Base-by-base conservation (phyloP, 2,113 vertebrate species). In the Anser brachyrhynchus region DNA sequence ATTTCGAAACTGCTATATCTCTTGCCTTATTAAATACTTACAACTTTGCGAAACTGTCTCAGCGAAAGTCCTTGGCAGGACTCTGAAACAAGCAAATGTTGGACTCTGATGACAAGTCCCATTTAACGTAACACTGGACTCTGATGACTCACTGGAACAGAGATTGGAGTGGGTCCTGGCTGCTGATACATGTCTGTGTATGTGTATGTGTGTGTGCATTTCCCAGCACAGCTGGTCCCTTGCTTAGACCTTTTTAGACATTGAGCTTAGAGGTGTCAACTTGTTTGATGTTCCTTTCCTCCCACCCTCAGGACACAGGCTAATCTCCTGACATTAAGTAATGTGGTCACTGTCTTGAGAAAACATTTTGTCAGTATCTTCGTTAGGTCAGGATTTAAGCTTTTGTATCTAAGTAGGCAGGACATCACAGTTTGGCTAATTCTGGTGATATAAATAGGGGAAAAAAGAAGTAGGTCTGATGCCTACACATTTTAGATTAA, bases 181-280 rank as follows among this genome's bases (percentile, higher is more conserved):
- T 35, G 33, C 33, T 29, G 22, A 14, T n/a, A 16, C 12, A 4
- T 13, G 5, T 41, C 21, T 59, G 26, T 10, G 7, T 10, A 5
- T 31, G 23, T 0, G 0, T 1, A 4, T 17, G 51, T 52, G 19
- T 3, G 13, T 19, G 31, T 1, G 3, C 15, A 85, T 64, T 67
- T 41, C 23, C 49, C 17, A 46, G 33, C 6, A 39, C 28, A 62
- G 70, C 5, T 0, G 0, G 31, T 61, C 17, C 8, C 8, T 41
- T 61, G n/a, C 55, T 80, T 39, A 43, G 19, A 52, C 6, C 1
- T 1, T 17, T 31, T 62, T 33, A 62, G 52, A 55, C 54, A 51
- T 0, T 31, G n/a, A 79, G 11, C 13, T 86, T 64, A 76, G 71
- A 7, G 4, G 4, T 44, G 23, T 54, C 22, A 39, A 1, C 8